Evolutionary conservation across 2,888 invertebrate species (phyloP).

Genomic region (Caenorhabditis auriculariae): DNA sequence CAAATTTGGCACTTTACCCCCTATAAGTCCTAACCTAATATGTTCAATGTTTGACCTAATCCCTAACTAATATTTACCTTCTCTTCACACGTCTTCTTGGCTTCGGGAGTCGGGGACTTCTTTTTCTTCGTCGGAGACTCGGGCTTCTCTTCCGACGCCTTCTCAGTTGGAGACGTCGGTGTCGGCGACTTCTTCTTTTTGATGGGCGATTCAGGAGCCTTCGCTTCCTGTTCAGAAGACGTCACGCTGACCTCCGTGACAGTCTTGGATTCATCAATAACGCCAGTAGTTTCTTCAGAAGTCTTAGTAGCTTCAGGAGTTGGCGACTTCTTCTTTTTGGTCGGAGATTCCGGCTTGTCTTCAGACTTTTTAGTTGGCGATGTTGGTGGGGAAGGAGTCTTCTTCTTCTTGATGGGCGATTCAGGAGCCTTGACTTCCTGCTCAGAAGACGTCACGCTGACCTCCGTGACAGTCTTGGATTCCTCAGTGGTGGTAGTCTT

Average conservation of each 20-base stretch:
- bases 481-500: too few relatives aligned
- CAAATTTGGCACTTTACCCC: too few relatives aligned
- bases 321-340: slow-evolving; percentile 4
- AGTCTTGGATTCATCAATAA: slow-evolving; percentile 1
- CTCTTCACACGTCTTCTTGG: slow-evolving; percentile 18
- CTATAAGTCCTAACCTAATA: too few relatives aligned
- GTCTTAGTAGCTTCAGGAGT: background rate
- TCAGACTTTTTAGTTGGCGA: slow-evolving; percentile 4
- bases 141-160: slow-evolving; percentile 10
- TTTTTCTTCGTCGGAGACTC: slow-evolving; percentile 16
- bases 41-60: too few relatives aligned
- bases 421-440: background rate
- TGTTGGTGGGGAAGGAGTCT: background rate
- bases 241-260: background rate
- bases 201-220: slow-evolving; percentile 11
- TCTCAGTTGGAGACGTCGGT: background rate
- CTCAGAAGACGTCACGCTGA: too few relatives aligned
- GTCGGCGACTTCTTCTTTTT: slow-evolving; percentile 19
- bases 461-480: too few relatives aligned
- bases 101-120: slow-evolving; percentile 13
- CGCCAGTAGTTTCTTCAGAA: slow-evolving; percentile 8
- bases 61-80: too few relatives aligned
- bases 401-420: slow-evolving; percentile 4
- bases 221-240: too few relatives aligned
- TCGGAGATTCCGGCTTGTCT: slow-evolving; percentile 3